Conservation (phyloP, 1,140 invertebrate species). For the Drosophila watanabei region DNA sequence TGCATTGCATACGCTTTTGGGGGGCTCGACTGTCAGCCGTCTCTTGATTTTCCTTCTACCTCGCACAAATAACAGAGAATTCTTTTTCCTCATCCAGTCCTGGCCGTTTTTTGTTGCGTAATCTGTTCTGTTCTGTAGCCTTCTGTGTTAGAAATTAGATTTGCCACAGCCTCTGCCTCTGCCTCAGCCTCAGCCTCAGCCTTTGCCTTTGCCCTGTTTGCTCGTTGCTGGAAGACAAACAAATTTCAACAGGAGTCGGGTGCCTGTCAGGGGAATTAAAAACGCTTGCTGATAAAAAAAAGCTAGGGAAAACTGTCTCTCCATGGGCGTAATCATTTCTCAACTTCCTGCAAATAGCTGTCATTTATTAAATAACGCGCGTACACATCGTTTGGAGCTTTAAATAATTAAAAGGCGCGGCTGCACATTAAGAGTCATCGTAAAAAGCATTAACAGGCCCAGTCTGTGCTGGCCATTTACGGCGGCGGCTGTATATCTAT, state of each 20-base stretch:
- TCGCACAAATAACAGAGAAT: conserved; percentile 22
- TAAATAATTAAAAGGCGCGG: conserved; percentile 55
- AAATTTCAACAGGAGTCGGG: conserved; percentile 62
- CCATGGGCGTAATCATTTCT: conserved; percentile 33
- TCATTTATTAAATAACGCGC: conserved; percentile 64
- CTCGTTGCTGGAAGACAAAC: conserved; percentile 37
- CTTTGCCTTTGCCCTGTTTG: conserved; percentile 23
- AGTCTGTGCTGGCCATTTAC: conserved; percentile 24
- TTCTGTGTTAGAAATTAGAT: conserved; percentile 73
- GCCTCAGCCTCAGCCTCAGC: conserved; percentile 26
- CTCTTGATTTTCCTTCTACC: conserved; percentile 59
- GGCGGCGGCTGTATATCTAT: conserved; percentile 1
- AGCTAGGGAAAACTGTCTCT: conserved; percentile 21
- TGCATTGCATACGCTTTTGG: conserved; percentile 79
- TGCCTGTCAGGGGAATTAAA: conserved; percentile 68
- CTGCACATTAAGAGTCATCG: conserved; percentile 34
- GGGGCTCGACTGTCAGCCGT: conserved; percentile 60
- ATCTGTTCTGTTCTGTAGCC: conserved; percentile 39
- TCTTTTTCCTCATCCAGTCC: conserved; percentile 30
- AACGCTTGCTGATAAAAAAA: conserved; percentile 40
- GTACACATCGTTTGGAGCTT: conserved; percentile 27
- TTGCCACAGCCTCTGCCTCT: conserved; percentile 50
- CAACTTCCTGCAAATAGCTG: conserved; percentile 43
- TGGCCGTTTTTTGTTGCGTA: conserved; percentile 61
- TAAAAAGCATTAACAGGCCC: conserved; percentile 47